phyloP scores from a whole-genome alignment of 2,888 invertebrate species.

The Eumacrocentrus americanus region DNA sequence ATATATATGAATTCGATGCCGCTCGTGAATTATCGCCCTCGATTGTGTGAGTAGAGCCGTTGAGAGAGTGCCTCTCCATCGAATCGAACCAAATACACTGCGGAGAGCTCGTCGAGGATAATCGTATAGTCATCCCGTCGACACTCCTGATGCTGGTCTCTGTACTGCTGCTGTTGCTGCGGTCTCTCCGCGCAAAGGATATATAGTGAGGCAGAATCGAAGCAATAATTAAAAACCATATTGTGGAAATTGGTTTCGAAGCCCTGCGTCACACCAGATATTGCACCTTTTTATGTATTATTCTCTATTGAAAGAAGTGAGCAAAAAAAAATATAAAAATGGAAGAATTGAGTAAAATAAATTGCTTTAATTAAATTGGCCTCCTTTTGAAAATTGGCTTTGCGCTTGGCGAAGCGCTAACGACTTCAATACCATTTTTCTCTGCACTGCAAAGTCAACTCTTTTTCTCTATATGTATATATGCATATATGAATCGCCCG shows the following conservation, averaged over 20 bases:
- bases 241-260: slow-evolving; percentile 34
- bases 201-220: neutral
- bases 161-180: neutral
- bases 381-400: slow-evolving; percentile 50
- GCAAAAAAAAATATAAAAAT: neutral
- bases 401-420: slow-evolving; percentile 51
- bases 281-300: slow-evolving; percentile 8
- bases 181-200: neutral
- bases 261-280: slow-evolving; percentile 17
- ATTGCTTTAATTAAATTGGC: slow-evolving; percentile 53
- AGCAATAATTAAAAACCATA: slow-evolving; percentile 19
- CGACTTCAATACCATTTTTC: slow-evolving; percentile 36
- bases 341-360: slow-evolving; percentile 30
- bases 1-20: no score
- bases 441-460: neutral
- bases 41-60: no score
- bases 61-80: neutral
- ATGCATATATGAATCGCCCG: no score
- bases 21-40: no score
- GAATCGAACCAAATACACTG: no score
- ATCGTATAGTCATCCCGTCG: neutral
- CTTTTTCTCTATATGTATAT: neutral
- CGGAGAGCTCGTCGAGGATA: no score
- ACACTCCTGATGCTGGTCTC: neutral
- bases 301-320: neutral